phyloP scores from a whole-genome alignment of 2,113 vertebrate species.

The Forbesichthys agassizii region DNA sequence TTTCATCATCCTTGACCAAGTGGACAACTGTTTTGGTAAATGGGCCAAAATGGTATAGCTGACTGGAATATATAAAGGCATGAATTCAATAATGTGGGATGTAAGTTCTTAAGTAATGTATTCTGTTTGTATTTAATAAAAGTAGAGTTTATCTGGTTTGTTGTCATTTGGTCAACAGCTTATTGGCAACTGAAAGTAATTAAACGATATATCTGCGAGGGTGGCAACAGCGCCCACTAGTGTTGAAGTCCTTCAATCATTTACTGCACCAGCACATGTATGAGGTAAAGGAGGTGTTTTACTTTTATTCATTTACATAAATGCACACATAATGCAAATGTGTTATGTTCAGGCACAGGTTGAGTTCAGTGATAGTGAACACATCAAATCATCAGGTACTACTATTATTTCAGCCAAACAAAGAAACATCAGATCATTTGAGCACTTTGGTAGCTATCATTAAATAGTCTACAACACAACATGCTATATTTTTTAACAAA shows the following conservation, averaged over 20 bases:
- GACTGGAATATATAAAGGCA: too few species aligned
- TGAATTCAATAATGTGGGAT: too few species aligned
- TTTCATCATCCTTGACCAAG: too few species aligned
- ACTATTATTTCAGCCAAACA: conserved; percentile 5
- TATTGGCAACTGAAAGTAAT: neutral
- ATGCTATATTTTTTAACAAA: conserved; percentile 2
- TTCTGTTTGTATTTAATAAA: too few species aligned
- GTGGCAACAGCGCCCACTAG: conserved; percentile 55
- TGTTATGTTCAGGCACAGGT: conserved; percentile 33
- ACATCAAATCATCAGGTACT: conserved; percentile 21
- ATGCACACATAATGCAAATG: conserved; percentile 37
- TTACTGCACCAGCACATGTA: neutral
- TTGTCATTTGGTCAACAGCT: neutral
- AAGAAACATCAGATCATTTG: conserved; percentile 14
- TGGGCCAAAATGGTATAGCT: too few species aligned
- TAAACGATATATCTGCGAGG: too few species aligned
- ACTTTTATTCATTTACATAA: conserved; percentile 21
- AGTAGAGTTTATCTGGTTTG: too few species aligned
- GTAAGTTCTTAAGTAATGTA: too few species aligned
- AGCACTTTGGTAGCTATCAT: conserved; percentile 29
- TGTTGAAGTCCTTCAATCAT: conserved; percentile 23
- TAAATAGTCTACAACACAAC: conserved; percentile 15
- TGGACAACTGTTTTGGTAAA: too few species aligned
- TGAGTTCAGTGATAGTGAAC: conserved; percentile 22
- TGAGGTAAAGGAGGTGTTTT: conserved; percentile 5